A percentile compares a stretch with the other conserved stretches of the same genome.
These are phyloP conservation scores for Aporophyla nigra DNA, from an alignment of 2,888 invertebrate genomes.

Conservation along the genomic window DNA sequence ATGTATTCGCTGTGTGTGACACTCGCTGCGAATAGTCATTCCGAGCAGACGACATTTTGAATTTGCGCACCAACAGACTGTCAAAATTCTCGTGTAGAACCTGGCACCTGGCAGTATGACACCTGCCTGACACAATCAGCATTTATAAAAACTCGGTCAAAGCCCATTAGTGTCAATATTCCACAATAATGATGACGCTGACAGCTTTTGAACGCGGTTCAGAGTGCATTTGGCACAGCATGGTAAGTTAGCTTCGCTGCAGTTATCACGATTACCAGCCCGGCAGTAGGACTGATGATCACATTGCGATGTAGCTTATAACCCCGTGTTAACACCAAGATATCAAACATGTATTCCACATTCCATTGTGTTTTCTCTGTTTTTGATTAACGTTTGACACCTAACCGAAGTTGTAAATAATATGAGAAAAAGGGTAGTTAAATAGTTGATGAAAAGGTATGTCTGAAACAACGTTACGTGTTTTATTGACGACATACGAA, in stretches of 20 bases:
- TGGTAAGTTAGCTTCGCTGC: neutral
- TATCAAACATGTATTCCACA: neutral
- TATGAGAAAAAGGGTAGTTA: too few species aligned
- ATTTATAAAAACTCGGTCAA: neutral
- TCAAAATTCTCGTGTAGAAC: too few species aligned
- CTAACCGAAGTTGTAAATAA: neutral
- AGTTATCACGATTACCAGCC: too few species aligned
- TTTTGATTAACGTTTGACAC: neutral
- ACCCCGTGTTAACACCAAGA: neutral
- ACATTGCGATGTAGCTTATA: neutral
- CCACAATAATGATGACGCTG: neutral
- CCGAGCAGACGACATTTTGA: too few species aligned
- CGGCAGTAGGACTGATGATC: neutral
- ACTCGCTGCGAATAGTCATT: too few species aligned
- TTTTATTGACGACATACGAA: neutral
- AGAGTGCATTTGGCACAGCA: neutral
- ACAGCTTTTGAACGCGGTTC: neutral
- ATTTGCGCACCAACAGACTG: too few species aligned
- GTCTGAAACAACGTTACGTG: neutral
- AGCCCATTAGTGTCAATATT: neutral
- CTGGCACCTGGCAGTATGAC: too few species aligned
- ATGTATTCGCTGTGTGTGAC: too few species aligned
- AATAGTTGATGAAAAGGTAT: too few species aligned
- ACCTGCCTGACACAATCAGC: neutral
- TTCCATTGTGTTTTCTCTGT: neutral